phyloP scores from a whole-genome alignment of 2,113 vertebrate genomes.

The Sylvia atricapilla region DNA sequence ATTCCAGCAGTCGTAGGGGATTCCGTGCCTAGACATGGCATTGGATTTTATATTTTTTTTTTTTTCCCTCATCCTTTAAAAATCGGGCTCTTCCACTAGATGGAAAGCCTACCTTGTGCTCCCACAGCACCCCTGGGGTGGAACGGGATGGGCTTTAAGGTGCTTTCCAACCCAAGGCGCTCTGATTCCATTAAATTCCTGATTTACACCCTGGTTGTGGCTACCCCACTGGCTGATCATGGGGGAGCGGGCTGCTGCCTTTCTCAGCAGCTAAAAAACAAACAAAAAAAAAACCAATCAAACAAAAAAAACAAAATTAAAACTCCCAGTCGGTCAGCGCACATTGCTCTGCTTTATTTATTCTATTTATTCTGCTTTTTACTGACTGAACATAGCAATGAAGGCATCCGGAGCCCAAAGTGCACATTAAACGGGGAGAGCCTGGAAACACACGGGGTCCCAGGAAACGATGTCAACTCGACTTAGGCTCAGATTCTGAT shows the following conservation, averaged over 20 bases:
- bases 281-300: no score
- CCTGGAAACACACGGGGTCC: rapidly evolving
- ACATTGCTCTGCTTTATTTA: rapidly evolving
- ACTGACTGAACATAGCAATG: rapidly evolving
- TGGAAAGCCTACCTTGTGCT: background rate
- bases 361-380: background rate
- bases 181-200: background rate
- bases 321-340: background rate
- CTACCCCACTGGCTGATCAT: no score
- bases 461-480: rapidly evolving
- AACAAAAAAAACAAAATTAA: no score
- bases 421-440: background rate
- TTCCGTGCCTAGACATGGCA: rapidly evolving
- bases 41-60: no score
- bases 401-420: background rate
- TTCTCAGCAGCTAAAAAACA: background rate
- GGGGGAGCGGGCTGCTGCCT: background rate
- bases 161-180: background rate
- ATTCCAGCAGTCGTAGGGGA: rapidly evolving
- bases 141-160: no score
- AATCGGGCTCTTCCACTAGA: no score
- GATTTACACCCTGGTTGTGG: background rate
- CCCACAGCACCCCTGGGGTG: background rate
- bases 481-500: rapidly evolving
- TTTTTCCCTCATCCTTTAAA: background rate